Percentiles rank a stretch among this genome's conserved stretches.
These are phyloP conservation scores for Prionace glauca DNA, from an alignment of 2,797 vertebrate genomes.

Conservation along the genomic window DNA sequence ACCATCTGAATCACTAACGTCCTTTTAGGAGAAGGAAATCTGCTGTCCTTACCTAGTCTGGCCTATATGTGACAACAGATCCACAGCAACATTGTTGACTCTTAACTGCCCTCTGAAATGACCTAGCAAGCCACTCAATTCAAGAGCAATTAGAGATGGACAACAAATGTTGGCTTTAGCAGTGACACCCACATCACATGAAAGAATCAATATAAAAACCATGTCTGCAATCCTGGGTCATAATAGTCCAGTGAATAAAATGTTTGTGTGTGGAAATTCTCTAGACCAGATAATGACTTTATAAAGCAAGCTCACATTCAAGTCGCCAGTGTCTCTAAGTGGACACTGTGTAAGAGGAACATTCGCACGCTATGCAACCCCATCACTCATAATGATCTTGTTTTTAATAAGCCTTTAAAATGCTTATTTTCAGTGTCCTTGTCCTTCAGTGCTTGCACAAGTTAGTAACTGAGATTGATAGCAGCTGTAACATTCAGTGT, in stretches of 20 bases:
- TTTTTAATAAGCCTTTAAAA: neutral
- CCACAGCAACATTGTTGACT: too few relatives aligned
- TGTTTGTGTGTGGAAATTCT: neutral
- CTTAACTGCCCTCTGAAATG: too few relatives aligned
- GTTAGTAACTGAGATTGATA: slow-evolving; percentile 1
- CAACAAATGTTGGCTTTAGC: too few relatives aligned
- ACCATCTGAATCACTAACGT: too few relatives aligned
- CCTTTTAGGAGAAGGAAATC: too few relatives aligned
- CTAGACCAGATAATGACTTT: neutral
- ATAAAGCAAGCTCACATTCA: neutral
- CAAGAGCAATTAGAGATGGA: too few relatives aligned
- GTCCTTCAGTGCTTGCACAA: neutral
- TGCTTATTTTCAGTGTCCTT: neutral
- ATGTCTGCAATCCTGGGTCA: neutral
- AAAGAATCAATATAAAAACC: too few relatives aligned
- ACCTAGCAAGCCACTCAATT: too few relatives aligned
- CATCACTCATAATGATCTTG: neutral
- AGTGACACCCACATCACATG: too few relatives aligned
- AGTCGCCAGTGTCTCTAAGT: neutral
- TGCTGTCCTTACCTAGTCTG: too few relatives aligned
- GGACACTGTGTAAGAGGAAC: neutral
- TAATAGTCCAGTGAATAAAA: neutral
- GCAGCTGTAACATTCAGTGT: neutral
- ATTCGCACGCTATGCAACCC: neutral
- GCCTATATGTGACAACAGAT: too few relatives aligned